A percentile compares a stretch with the other conserved stretches of the same genome.
Conservation (phyloP, 2,888 invertebrate genomes). For the Drosophila nigricruria region DNA sequence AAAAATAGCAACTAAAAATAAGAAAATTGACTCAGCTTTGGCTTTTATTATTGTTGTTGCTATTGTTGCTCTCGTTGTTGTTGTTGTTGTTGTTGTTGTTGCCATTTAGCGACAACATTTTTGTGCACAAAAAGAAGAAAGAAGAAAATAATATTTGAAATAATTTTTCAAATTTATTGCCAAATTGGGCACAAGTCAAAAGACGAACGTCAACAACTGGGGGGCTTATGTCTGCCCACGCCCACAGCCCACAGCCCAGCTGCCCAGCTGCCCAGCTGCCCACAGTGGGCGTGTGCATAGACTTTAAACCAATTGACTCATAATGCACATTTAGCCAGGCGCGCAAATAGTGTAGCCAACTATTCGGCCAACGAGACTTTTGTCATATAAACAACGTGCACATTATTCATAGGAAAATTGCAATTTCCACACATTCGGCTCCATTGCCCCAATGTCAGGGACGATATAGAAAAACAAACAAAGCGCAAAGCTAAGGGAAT, state of each 20-base stretch:
- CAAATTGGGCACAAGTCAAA: slow-evolving; percentile 74
- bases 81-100: slow-evolving; percentile 23
- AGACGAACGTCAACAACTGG: slow-evolving; percentile 50
- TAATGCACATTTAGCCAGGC: slow-evolving; percentile 36
- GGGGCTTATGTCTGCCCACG: background rate
- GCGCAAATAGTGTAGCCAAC: slow-evolving; percentile 11
- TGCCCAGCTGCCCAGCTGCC: background rate
- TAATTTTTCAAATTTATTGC: slow-evolving; percentile 75
- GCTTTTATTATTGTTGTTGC: slow-evolving; percentile 46
- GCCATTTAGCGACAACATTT: slow-evolving; percentile 61
- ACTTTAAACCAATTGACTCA: slow-evolving; percentile 48
- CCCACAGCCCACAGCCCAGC: background rate
- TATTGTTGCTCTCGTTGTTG: slow-evolving; percentile 13
- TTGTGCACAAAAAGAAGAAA: slow-evolving; percentile 22
- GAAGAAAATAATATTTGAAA: slow-evolving; percentile 41
- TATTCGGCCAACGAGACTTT: slow-evolving; percentile 29
- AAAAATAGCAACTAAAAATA: slow-evolving; percentile 72
- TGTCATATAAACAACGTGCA: slow-evolving; percentile 54
- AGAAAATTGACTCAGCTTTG: slow-evolving; percentile 74
- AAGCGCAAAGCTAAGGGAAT: slow-evolving; percentile 45
- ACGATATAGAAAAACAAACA: slow-evolving; percentile 27
- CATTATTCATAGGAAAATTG: slow-evolving; percentile 41
- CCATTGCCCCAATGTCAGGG: slow-evolving; percentile 70
- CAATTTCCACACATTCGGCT: slow-evolving; percentile 27
- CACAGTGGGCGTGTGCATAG: slow-evolving; percentile 52